Conservation (phyloP, 2,797 vertebrate genomes). For the Alexandromys oeconomus region DNA sequence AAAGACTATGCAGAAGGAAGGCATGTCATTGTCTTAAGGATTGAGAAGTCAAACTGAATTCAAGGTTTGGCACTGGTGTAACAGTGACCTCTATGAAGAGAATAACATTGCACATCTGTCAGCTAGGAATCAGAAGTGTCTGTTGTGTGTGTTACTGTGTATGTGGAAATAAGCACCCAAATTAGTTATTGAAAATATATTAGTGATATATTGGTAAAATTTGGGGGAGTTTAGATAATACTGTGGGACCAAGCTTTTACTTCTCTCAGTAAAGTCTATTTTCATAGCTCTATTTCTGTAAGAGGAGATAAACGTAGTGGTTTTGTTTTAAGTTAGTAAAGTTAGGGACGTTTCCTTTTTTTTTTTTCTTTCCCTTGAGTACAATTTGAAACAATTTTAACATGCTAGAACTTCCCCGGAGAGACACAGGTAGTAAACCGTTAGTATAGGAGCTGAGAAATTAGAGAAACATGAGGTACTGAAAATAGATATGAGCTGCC, state of each 20-base stretch:
- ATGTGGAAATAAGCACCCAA: background rate
- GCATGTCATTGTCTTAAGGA: background rate
- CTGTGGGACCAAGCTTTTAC: background rate
- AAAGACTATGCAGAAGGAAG: background rate
- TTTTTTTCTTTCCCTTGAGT: conserved; percentile 1
- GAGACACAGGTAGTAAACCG: background rate
- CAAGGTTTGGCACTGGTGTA: background rate
- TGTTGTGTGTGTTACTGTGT: background rate
- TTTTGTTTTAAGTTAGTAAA: conserved; percentile 35
- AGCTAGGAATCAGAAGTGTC: background rate
- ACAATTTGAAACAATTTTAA: background rate
- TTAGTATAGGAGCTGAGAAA: conserved; percentile 8
- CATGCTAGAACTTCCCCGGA: background rate
- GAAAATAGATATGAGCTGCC: background rate
- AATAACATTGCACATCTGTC: background rate
- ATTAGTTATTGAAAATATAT: background rate
- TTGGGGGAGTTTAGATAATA: conserved; percentile 34
- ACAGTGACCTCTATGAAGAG: background rate
- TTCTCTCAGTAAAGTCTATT: conserved; percentile 46
- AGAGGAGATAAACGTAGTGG: conserved; percentile 32
- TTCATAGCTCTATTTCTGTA: conserved; percentile 19
- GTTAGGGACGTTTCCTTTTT: background rate
- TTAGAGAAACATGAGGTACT: background rate
- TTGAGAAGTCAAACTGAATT: conserved; percentile 39
- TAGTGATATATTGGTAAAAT: background rate